Percentiles rank a stretch among this genome's conserved stretches.
Conservation (phyloP, 1,140 invertebrate genomes). For the Eurosta solidaginis region DNA sequence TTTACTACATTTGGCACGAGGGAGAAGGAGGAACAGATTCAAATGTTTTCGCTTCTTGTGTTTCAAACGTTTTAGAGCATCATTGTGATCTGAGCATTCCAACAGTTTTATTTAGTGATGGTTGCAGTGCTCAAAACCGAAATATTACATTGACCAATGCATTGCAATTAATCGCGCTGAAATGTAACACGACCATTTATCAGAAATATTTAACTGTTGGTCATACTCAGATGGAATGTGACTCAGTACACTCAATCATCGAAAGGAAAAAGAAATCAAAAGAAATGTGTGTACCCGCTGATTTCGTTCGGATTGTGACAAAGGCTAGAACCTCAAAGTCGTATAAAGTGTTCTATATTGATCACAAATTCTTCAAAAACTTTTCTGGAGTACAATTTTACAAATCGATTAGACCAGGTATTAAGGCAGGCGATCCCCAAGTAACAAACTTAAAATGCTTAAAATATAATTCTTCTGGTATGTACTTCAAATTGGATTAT, state of each 20-base stretch:
- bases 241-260: constrained; percentile 49
- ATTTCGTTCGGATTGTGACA: constrained; percentile 3
- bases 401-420: constrained; percentile 36
- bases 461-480: not conserved
- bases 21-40: not conserved
- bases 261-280: constrained; percentile 29
- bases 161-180: constrained; percentile 42
- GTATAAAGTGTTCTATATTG: constrained; percentile 37
- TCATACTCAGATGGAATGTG: constrained; percentile 61
- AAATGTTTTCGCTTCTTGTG: not conserved
- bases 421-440: constrained; percentile 35
- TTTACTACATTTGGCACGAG: not conserved
- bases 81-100: constrained; percentile 20
- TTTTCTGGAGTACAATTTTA: constrained; percentile 25
- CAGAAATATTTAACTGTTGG: constrained; percentile 60
- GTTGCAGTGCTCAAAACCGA: constrained; percentile 53
- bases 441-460: constrained; percentile 29
- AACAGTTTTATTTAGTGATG: constrained; percentile 51
- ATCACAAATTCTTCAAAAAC: constrained; percentile 16
- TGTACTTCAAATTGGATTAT: not conserved
- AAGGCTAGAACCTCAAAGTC: constrained; percentile 4
- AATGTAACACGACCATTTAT: constrained; percentile 45
- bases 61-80: not conserved
- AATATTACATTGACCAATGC: constrained; percentile 53
- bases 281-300: constrained; percentile 25